These are phyloP conservation scores for Empis stercorea DNA, from an alignment of 2,888 invertebrate genomes.

Conservation along the genomic window DNA sequence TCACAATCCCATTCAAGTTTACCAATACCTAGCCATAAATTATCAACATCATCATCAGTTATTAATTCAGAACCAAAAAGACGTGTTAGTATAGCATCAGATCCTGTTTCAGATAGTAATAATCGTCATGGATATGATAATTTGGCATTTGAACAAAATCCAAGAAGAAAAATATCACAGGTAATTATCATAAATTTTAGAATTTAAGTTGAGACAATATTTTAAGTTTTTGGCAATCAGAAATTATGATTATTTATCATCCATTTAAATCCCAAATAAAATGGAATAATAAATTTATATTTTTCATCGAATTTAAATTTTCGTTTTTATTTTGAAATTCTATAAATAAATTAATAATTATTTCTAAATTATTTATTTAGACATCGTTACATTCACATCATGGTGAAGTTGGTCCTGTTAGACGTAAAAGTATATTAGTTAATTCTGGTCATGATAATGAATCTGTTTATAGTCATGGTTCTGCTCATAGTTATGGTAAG, in stretches of 20 bases:
- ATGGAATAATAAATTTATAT: no score
- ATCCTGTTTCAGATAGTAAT: slow-evolving; percentile 39
- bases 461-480: slow-evolving; percentile 31
- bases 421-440: slow-evolving; percentile 59
- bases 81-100: slow-evolving; percentile 50
- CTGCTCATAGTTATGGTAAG: slow-evolving; percentile 31
- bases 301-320: no score
- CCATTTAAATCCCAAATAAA: no score
- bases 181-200: slow-evolving; percentile 18
- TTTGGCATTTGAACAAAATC: slow-evolving; percentile 48
- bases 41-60: slow-evolving; percentile 2
- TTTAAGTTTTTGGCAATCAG: no score
- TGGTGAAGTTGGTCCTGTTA: slow-evolving; percentile 51
- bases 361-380: slow-evolving; percentile 19
- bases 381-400: slow-evolving; percentile 43
- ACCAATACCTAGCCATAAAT: not conserved
- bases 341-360: no score
- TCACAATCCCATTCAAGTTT: not conserved
- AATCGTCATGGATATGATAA: slow-evolving; percentile 44
- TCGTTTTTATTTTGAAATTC: no score
- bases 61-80: slow-evolving; percentile 38
- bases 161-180: slow-evolving; percentile 35
- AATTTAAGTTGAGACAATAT: no score
- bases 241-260: no score
- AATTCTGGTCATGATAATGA: slow-evolving; percentile 38